These are phyloP conservation scores for Antitype chi DNA, from an alignment of 2,888 invertebrate genomes.

Conservation along the genomic window DNA sequence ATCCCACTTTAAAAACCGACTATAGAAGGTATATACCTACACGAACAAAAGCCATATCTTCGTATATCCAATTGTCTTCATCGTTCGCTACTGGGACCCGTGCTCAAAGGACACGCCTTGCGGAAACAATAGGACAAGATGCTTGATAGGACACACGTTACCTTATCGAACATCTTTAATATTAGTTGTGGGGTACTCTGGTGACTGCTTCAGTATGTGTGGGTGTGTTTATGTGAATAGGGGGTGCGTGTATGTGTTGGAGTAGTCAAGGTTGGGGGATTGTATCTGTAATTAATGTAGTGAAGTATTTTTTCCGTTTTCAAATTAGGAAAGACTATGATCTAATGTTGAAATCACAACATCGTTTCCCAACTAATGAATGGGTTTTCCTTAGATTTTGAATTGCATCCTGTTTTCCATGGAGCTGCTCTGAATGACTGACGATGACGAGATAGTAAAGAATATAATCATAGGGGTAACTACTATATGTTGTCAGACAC, in stretches of 20 bases:
- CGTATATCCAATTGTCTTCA: slow-evolving; percentile 42
- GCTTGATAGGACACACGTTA: slow-evolving; percentile 72
- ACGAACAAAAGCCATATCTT: slow-evolving; percentile 34
- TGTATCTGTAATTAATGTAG: slow-evolving; percentile 24
- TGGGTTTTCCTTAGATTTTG: not conserved
- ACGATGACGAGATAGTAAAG: not conserved
- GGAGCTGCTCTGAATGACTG: not conserved
- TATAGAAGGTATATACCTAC: not conserved
- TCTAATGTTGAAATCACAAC: not conserved
- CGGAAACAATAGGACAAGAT: slow-evolving; percentile 75
- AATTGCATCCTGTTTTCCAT: not conserved
- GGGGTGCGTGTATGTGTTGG: not conserved
- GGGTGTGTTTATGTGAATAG: slow-evolving; percentile 1
- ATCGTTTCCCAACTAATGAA: not conserved
- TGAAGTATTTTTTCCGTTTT: slow-evolving; percentile 17
- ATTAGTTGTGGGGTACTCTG: slow-evolving; percentile 67
- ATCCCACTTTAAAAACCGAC: slow-evolving; percentile 7
- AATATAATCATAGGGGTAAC: not conserved
- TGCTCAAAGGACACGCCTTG: slow-evolving; percentile 57
- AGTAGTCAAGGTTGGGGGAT: slow-evolving; percentile 22
- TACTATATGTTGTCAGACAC: not conserved
- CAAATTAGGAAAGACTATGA: slow-evolving; percentile 5
- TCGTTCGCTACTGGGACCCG: slow-evolving; percentile 28
- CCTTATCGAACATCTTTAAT: slow-evolving; percentile 73
- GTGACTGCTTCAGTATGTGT: not conserved